Evolutionary conservation across 2,113 vertebrate genomes (phyloP).

Genomic region (Alectura lathami): DNA sequence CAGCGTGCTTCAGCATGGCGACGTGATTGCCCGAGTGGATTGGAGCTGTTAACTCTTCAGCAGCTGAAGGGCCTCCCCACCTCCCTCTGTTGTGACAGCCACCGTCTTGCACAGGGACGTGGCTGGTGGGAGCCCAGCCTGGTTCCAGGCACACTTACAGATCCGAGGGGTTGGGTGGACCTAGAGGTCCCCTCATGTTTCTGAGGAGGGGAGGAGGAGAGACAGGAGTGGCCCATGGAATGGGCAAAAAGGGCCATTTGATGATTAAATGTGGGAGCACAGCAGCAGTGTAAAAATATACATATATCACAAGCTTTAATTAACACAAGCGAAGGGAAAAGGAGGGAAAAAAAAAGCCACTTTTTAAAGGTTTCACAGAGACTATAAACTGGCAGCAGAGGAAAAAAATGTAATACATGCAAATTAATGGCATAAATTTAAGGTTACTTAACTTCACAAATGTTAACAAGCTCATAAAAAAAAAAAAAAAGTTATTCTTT

Average conservation of each 20-base stretch:
- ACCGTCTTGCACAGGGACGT: neutral
- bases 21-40: neutral
- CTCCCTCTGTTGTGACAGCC: neutral
- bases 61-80: neutral
- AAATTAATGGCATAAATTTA: constrained; percentile 75
- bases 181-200: neutral
- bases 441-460: constrained; percentile 78
- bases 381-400: constrained; percentile 48
- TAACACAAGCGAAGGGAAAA: constrained; percentile 67
- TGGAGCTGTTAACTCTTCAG: constrained; percentile 28
- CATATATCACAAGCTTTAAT: constrained; percentile 69
- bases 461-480: constrained; percentile 77
- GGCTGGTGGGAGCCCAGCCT: neutral
- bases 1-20: constrained; percentile 23
- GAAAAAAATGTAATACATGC: constrained; percentile 64
- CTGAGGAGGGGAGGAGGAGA: neutral
- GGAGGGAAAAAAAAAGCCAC: constrained; percentile 51
- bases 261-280: constrained; percentile 54
- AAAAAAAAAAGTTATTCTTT: constrained; percentile 69
- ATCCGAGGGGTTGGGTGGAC: neutral
- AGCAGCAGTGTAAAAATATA: constrained; percentile 57
- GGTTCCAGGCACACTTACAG: neutral
- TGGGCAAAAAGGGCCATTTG: constrained; percentile 28
- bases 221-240: neutral
- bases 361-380: constrained; percentile 68